Evolutionary conservation across 2,113 vertebrate species (phyloP).

Genomic region (Prunella fulvescens): DNA sequence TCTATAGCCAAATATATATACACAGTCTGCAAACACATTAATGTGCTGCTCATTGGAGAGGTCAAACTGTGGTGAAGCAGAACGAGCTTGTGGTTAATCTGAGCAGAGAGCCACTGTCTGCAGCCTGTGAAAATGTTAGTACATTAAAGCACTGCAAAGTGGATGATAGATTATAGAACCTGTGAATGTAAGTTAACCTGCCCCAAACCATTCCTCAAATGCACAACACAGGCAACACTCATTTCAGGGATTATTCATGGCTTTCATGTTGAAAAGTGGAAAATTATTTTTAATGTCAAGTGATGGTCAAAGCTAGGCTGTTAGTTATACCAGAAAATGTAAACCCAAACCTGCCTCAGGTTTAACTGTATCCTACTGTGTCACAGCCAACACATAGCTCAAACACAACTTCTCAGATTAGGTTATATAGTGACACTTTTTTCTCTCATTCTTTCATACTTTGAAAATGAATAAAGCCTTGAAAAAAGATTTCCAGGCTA

Average conservation of each 20-base stretch:
- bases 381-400: background rate
- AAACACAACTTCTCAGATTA: background rate
- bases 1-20: background rate
- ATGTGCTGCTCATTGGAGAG: background rate
- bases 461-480: background rate
- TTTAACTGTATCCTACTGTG: background rate
- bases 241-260: background rate
- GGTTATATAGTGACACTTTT: background rate
- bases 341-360: background rate
- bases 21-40: background rate
- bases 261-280: conserved; percentile 13
- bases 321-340: background rate
- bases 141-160: background rate
- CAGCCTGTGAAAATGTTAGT: background rate
- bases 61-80: conserved; percentile 11
- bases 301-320: background rate
- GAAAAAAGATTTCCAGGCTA: background rate
- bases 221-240: background rate
- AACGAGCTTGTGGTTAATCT: conserved; percentile 24
- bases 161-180: conserved; percentile 39
- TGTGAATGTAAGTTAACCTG: background rate
- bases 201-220: conserved; percentile 37
- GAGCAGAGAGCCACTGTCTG: background rate
- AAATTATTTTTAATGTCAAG: background rate
- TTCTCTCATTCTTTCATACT: background rate